phyloP scores from a whole-genome alignment of 2,113 vertebrate species.

The Sphyrna mokarran region DNA sequence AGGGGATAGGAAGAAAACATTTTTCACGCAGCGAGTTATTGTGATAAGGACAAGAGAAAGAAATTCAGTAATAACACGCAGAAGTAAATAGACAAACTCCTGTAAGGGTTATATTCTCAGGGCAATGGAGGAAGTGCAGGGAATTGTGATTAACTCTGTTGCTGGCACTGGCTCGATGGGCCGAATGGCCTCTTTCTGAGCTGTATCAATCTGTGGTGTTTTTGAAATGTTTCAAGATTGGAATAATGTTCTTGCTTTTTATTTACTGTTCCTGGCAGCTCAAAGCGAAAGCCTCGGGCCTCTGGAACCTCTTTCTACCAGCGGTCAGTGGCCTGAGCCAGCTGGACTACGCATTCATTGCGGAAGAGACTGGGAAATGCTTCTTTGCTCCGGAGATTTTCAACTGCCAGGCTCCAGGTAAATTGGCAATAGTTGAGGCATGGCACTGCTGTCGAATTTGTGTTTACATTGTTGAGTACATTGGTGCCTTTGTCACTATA shows the following conservation, averaged over 20 bases:
- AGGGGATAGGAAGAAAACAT: neutral
- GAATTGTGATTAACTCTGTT: neutral
- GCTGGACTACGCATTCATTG: slow-evolving; percentile 81
- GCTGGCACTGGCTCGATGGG: too few relatives aligned
- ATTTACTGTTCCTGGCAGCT: slow-evolving; percentile 52
- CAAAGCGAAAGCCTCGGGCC: slow-evolving; percentile 69
- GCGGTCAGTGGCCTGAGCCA: slow-evolving; percentile 76
- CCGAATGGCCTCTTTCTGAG: neutral
- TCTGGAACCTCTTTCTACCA: slow-evolving; percentile 91
- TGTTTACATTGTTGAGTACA: neutral
- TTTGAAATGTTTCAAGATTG: neutral
- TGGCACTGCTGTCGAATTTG: neutral
- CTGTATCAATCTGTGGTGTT: neutral
- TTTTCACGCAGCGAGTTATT: neutral
- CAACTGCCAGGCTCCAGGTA: slow-evolving; percentile 92
- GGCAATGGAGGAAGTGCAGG: neutral
- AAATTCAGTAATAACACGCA: neutral
- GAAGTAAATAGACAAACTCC: neutral
- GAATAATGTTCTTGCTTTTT: neutral
- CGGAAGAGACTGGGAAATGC: slow-evolving; percentile 81
- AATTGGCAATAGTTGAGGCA: neutral
- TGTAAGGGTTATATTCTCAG: neutral
- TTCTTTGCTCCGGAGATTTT: slow-evolving; percentile 77
- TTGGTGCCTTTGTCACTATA: neutral
- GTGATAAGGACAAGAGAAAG: neutral